A percentile compares a stretch with the other conserved stretches of the same genome.
Conservation (phyloP, 2,888 invertebrate genomes). For the Hyppa rectilinea region DNA sequence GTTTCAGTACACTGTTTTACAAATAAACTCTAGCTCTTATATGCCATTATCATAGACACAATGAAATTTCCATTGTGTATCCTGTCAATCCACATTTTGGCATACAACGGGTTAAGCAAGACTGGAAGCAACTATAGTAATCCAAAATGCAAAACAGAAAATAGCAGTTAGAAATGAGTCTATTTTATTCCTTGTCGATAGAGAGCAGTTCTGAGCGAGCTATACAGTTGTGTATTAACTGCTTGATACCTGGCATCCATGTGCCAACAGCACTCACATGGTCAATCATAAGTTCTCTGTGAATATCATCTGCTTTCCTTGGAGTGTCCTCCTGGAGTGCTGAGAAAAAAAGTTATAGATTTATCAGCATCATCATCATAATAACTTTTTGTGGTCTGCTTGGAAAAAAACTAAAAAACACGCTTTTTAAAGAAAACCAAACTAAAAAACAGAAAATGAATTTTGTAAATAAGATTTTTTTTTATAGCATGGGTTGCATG, state of each 20-base stretch:
- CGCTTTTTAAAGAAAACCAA: too few relatives aligned
- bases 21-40: neutral
- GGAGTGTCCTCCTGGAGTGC: slow-evolving; percentile 88
- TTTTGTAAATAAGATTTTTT: too few relatives aligned
- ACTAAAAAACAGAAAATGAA: too few relatives aligned
- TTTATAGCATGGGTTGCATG: too few relatives aligned
- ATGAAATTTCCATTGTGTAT: neutral
- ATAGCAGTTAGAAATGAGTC: neutral
- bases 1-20: neutral
- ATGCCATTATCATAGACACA: neutral
- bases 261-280: slow-evolving; percentile 90
- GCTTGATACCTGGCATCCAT: slow-evolving; percentile 92
- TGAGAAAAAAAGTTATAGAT: slow-evolving; percentile 72
- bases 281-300: slow-evolving; percentile 91
- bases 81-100: neutral
- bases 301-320: slow-evolving; percentile 90
- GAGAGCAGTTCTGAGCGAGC: slow-evolving; percentile 84
- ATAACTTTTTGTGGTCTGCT: neutral
- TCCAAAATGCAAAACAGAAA: slow-evolving; percentile 1
- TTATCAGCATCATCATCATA: neutral
- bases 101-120: neutral
- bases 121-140: slow-evolving; percentile 11
- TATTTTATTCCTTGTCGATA: slow-evolving; percentile 80
- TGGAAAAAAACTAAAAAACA: neutral
- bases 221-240: slow-evolving; percentile 89